Evolutionary conservation across 2,113 vertebrate genomes (phyloP), one percentile per base, ranked within the genome.

Genomic region (Passerina amoena): DNA sequence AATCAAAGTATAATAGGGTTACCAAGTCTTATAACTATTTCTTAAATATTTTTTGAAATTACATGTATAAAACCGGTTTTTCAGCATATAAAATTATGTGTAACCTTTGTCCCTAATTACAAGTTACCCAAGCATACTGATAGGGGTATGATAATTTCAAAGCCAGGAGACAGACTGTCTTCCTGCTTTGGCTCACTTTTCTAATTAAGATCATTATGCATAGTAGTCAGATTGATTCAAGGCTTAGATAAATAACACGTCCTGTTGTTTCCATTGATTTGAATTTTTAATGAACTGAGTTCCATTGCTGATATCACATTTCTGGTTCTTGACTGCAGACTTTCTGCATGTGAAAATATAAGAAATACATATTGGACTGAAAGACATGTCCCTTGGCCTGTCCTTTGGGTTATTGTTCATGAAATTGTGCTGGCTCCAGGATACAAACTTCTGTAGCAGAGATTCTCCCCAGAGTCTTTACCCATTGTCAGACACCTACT

Each of bases 31-130:
- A 44, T 48, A 83, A 37, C 79, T 90, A 19, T 85, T 94, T 91
- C 94, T 97, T 92, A 94, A 95, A 84, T 82, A 77, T 88, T 96
- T 96, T 95, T 91, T 91, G 11, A 79, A 94, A 87, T 90, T 19
- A 48, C 79, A 68, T n/a, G 61, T 44, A 64, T 87, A 90, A 96
- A 97, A 97, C 97, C 42, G 25, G 96, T 96, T 97, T 94, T 95
- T 96, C 96, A 82, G 76, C 56, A 73, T 92, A 51, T 66, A 93
- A 94, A 95, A 88, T 84, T n/a, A 88, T 76, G 86, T 92, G 79
- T 94, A 96, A 97, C 94, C 92, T 96, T 97, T 97, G 96, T 97
- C 94, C 95, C 91, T 93, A 95, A 95, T 96, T 94, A 96, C 88
- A 89, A 56, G 90, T 96, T 97, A 97, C 93, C 85, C 91, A 97